phyloP scores from a whole-genome alignment of 2,797 vertebrate genomes.

The Distichodus sexfasciatus region DNA sequence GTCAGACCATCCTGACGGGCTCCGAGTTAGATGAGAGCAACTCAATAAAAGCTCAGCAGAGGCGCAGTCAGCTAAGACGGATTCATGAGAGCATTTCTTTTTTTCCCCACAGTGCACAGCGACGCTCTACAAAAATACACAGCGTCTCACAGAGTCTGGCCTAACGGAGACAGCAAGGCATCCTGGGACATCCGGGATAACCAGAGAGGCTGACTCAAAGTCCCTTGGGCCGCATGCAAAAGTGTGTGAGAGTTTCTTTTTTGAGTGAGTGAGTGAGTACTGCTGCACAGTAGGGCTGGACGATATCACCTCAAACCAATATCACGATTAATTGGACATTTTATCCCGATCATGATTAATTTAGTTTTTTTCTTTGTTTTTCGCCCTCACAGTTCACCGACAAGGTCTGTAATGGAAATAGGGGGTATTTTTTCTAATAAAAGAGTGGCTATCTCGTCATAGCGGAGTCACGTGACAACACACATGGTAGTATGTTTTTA shows the following conservation, averaged over 20 bases:
- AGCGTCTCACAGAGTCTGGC: conserved; percentile 1
- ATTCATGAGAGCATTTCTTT: conserved; percentile 35
- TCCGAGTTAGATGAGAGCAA: conserved; percentile 58
- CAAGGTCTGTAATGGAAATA: too few relatives aligned
- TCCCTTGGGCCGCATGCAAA: conserved; percentile 21
- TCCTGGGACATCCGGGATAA: conserved; percentile 7
- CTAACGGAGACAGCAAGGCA: conserved; percentile 23
- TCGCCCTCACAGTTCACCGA: too few relatives aligned
- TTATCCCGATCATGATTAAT: too few relatives aligned
- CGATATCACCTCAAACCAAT: too few relatives aligned
- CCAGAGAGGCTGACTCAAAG: conserved; percentile 31
- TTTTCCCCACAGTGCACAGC: conserved; percentile 18
- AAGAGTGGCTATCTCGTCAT: too few relatives aligned
- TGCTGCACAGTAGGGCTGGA: too few relatives aligned
- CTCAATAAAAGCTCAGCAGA: conserved; percentile 56
- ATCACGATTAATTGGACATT: too few relatives aligned
- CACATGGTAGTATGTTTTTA: too few relatives aligned
- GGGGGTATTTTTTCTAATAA: too few relatives aligned
- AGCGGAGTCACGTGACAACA: too few relatives aligned
- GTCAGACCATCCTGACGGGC: conserved; percentile 60
- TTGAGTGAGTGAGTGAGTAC: not conserved
- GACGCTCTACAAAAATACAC: conserved; percentile 35
- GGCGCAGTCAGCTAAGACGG: conserved; percentile 21
- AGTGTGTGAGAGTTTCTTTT: not conserved
- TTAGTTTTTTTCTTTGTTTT: too few relatives aligned